A percentile compares a stretch with the other conserved stretches of the same genome.
Evolutionary conservation across 2,888 invertebrate genomes (phyloP).

Genomic region (Ectemnius continuus): DNA sequence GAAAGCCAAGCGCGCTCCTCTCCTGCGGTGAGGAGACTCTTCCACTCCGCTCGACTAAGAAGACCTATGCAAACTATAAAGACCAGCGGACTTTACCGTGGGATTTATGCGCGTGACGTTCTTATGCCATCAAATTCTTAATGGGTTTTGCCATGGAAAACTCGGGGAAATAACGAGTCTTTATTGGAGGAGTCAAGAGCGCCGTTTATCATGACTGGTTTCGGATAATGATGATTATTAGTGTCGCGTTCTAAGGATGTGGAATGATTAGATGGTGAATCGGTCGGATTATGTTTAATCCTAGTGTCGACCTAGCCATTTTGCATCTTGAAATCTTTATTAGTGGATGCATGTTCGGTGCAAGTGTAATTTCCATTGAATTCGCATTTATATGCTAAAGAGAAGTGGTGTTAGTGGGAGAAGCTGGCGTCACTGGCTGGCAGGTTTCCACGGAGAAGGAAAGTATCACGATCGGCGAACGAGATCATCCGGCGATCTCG

Average conservation of each 20-base stretch:
- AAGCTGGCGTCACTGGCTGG: background rate
- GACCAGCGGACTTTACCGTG: too few species aligned
- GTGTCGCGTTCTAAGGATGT: too few species aligned
- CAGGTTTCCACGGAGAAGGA: background rate
- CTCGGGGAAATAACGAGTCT: background rate
- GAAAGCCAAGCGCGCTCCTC: background rate
- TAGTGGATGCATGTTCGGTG: background rate
- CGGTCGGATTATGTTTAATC: too few species aligned
- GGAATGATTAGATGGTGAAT: too few species aligned
- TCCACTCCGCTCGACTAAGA: background rate
- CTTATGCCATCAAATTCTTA: too few species aligned
- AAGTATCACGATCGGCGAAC: slow-evolving; percentile 1
- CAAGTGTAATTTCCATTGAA: background rate
- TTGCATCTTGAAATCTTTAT: background rate
- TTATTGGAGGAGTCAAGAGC: too few species aligned
- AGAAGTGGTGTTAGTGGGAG: background rate
- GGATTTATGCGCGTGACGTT: too few species aligned
- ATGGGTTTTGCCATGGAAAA: background rate
- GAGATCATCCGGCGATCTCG: background rate
- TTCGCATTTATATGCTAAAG: background rate
- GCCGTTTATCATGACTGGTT: too few species aligned
- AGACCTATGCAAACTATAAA: background rate
- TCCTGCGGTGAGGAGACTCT: background rate
- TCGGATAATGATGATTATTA: too few species aligned
- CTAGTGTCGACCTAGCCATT: too few species aligned